Evolutionary conservation across 2,113 vertebrate species (phyloP).

Genomic region (Galemys pyrenaicus): DNA sequence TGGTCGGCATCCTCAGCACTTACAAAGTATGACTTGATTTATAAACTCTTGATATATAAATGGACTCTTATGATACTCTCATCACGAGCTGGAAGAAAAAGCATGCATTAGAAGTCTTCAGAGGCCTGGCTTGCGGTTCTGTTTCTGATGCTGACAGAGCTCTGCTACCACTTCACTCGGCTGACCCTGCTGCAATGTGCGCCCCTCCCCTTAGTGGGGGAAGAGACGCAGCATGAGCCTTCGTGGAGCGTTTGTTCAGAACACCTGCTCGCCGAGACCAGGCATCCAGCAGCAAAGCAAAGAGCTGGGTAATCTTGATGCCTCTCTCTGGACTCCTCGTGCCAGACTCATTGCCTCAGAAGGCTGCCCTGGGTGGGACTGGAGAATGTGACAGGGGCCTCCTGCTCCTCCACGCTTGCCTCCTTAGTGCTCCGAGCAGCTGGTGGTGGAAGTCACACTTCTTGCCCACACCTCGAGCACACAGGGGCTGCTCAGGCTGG

Average conservation of each 20-base stretch:
- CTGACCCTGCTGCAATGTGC: neutral
- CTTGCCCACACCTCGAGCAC: neutral
- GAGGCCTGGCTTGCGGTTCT: neutral
- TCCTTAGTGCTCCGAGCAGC: slow-evolving; percentile 7
- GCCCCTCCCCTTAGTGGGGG: neutral
- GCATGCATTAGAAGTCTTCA: neutral
- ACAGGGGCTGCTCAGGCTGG: neutral
- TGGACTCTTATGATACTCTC: slow-evolving; percentile 12
- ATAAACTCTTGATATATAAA: slow-evolving; percentile 18
- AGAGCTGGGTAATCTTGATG: slow-evolving; percentile 15
- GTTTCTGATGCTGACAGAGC: neutral
- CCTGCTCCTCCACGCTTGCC: neutral
- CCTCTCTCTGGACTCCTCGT: neutral
- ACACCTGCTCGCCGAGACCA: neutral
- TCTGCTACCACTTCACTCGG: neutral
- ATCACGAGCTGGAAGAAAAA: neutral
- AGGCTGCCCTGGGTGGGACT: neutral
- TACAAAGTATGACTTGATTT: slow-evolving; percentile 51
- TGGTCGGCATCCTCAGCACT: neutral
- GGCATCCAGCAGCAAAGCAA: neutral
- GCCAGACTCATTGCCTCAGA: neutral
- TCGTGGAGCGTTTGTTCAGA: neutral
- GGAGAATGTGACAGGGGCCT: neutral
- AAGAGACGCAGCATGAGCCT: neutral
- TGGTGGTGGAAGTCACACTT: neutral